Evolutionary conservation across 53 echinoderm and acorn worm genomes (phyloP), one percentile per base, ranked within the genome.

Genomic region (Mesocentrotus franciscanus): DNA sequence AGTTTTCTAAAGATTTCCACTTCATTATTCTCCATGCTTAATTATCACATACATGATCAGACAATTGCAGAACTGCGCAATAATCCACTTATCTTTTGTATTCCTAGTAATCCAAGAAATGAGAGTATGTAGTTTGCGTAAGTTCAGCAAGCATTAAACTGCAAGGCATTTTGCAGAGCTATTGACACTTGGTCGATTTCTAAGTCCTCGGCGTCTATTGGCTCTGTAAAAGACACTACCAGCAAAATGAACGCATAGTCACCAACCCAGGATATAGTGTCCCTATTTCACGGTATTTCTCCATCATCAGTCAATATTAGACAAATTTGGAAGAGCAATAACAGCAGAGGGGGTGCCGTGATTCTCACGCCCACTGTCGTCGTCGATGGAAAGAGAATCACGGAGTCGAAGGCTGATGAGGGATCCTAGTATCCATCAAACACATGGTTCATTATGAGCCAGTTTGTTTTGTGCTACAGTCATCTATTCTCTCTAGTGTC

Each of bases 191-290:
- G 49, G 87, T 87, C 29, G 1, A 58, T 26, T 13, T n/a, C 22
- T 17, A 3, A 42, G 4, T 8, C 7, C 84, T 87, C 9, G 58
- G n/a, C 58, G 14, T 32, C 87, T 20, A 58, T n/a, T 3, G 57
- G n/a, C 87, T n/a, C 87, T 27, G 87, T 20, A 58, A 87, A 56
- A 87, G 12, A 87, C 49, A 87, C 87, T 87, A 87, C 87, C 87
- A 87, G 87, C 58, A 87, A 57, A 24, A 87, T 84, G 84, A 84
- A 22, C 17, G 24, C 32, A 84, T 78, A 78, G 14, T 20, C 84
- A 84, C 57, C 29, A 13, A 58, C 16, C 87, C 56, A 26, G 87
- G 87, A 87, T 87, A 58, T 57, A 20, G n/a, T 58, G 59, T 57
- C 29, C 56, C 27, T 32, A 87, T 87, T 56, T 59, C 56, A n/a